Evolutionary conservation across 1,140 invertebrate species (phyloP), one percentile per base, ranked within the genome.

Genomic region (Diachasma alloeum): DNA sequence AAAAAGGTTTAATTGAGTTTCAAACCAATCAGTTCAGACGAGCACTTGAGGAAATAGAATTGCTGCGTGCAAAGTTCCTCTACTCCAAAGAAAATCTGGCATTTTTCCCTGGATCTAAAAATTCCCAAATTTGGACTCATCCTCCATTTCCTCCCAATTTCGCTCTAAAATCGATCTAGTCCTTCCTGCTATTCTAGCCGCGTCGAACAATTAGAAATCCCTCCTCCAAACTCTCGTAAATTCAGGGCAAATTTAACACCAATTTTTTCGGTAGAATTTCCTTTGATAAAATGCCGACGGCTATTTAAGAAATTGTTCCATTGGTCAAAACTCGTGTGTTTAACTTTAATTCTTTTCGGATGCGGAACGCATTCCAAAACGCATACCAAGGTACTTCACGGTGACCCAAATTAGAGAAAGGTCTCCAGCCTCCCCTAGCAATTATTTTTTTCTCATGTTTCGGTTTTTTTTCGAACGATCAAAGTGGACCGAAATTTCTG

Each of bases 391-490:
- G n/a, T 63, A 56, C 72, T 63, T 74, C 72, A 74, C 72, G 72
- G 72, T 74, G 72, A 74, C 72, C 72, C 56, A 74, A 74, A 74
- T 74, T 74, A 74, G 56, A 66, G 53, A 74, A 66, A 74, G 36
- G 53, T 74, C 72, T 24, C 48, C 53, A n/a, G 36, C 26, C 31
- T 24, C 13, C 72, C 72, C 72, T 74, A 66, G 56, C 53, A 74
- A 74, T 74, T 74, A 74, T 74, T 74, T 74, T 39, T 63, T 74
- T 74, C 36, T 44, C 36, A 17, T 74, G 5, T 66, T 37, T 68
- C n/a, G 13, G 3, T 13, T 68, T 39, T 68, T 19, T 17, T 37
- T 37, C 13, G 15, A 68, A 68, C n/a, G 11, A 39, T 68, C 26
- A 66, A 63, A 37, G 46, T 74, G 17, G 31, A 66, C 72, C 53